A percentile compares a stretch with the other conserved stretches of the same genome.
phyloP scores from a whole-genome alignment of 2,113 vertebrate genomes.

The Parotia lawesii region DNA sequence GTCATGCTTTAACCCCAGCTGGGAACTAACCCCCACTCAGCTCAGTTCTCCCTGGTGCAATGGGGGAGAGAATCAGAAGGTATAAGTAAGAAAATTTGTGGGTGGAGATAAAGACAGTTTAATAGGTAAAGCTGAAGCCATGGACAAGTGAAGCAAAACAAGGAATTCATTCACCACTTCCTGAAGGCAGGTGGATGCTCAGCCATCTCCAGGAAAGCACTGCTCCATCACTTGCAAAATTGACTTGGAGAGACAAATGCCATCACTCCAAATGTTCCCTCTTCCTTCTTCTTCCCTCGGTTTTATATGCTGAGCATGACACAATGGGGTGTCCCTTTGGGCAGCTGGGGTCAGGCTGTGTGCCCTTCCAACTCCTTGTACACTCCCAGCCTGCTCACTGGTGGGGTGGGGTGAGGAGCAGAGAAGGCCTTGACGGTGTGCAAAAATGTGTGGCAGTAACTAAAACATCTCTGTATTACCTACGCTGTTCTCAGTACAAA shows the following conservation, averaged over 20 bases:
- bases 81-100: not conserved
- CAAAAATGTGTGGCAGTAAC: not conserved
- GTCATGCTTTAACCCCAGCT: not conserved
- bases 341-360: no score
- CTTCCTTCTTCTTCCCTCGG: not conserved
- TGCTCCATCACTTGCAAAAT: not conserved
- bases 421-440: not conserved
- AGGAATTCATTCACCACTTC: not conserved
- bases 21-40: not conserved
- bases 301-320: not conserved
- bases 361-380: not conserved
- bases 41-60: not conserved
- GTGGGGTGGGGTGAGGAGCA: not conserved
- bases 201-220: not conserved
- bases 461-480: not conserved
- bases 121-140: not conserved
- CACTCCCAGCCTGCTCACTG: not conserved
- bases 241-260: not conserved
- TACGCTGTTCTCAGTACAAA: not conserved
- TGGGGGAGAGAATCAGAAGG: not conserved
- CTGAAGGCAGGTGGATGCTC: not conserved
- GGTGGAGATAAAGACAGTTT: not conserved
- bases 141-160: not conserved
- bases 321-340: not conserved
- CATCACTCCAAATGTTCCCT: not conserved